Percentiles rank a stretch among this genome's conserved stretches.
Conservation (phyloP, 2,888 invertebrate species). For the Morpho achilles region DNA sequence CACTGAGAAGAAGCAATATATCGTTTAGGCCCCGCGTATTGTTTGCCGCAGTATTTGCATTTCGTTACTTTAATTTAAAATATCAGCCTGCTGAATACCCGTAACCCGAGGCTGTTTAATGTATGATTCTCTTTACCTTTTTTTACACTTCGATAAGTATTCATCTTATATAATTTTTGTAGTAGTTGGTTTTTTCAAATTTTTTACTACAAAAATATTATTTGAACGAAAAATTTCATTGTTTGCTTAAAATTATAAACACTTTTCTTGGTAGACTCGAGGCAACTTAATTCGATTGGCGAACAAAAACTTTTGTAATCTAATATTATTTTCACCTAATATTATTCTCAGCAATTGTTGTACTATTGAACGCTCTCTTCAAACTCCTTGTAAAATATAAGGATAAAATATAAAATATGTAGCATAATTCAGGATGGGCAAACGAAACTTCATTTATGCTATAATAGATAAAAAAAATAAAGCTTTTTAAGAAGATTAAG, state of each 20-base stretch:
- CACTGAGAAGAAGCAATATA: constrained; percentile 16
- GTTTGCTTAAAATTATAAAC: constrained; percentile 9
- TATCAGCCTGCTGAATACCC: too few relatives aligned
- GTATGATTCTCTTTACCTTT: too few relatives aligned
- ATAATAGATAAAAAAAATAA: too few relatives aligned
- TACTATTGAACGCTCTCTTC: constrained; percentile 10
- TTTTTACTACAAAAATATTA: too few relatives aligned
- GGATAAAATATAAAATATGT: not conserved
- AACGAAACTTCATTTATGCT: not conserved
- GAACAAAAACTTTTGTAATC: constrained; percentile 13
- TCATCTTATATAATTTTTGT: too few relatives aligned
- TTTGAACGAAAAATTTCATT: too few relatives aligned
- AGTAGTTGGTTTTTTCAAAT: too few relatives aligned
- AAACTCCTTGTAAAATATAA: too few relatives aligned
- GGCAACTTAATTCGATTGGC: constrained; percentile 12
- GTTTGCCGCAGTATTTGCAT: constrained; percentile 32
- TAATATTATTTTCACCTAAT: constrained; percentile 14
- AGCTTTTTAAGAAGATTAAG: too few relatives aligned
- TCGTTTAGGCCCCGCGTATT: constrained; percentile 19
- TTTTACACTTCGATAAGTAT: too few relatives aligned
- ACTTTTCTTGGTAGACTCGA: constrained; percentile 18
- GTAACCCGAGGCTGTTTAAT: too few relatives aligned
- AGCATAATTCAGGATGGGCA: not conserved
- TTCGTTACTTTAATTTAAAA: constrained; percentile 15
- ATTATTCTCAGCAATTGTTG: constrained; percentile 13